Conservation (phyloP, 2,888 invertebrate genomes). For the Sylvicola fuscatus region DNA sequence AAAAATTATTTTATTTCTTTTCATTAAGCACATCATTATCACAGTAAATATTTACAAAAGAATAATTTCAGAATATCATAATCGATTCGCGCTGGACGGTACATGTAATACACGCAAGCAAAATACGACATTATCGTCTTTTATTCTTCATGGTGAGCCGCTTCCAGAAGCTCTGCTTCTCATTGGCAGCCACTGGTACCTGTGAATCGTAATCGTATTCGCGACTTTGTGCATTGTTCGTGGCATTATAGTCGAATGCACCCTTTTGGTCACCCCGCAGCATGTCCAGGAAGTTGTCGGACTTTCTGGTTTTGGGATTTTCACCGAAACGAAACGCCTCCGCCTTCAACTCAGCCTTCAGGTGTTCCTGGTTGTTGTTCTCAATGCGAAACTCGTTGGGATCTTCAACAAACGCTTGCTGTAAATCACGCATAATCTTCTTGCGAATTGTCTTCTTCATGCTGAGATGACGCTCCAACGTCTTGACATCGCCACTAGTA, state of each 20-base stretch:
- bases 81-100: too few species aligned
- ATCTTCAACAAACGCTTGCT: constrained; percentile 52
- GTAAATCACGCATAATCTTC: constrained; percentile 66
- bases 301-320: constrained; percentile 27
- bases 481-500: constrained; percentile 46
- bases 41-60: too few species aligned
- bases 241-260: constrained; percentile 10
- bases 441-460: constrained; percentile 75
- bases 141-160: constrained; percentile 48
- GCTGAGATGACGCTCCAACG: constrained; percentile 59
- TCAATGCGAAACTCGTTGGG: constrained; percentile 51
- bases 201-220: constrained; percentile 22
- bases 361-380: constrained; percentile 43
- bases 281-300: constrained; percentile 42
- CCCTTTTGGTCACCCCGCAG: constrained; percentile 26
- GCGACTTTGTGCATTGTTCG: constrained; percentile 22
- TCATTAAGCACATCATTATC: too few species aligned
- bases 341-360: constrained; percentile 43
- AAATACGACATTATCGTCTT: constrained; percentile 4
- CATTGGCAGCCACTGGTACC: constrained; percentile 24
- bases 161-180: constrained; percentile 46
- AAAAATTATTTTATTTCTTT: too few species aligned
- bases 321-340: constrained; percentile 42
- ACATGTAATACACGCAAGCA: too few species aligned
- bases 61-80: too few species aligned